phyloP scores from a whole-genome alignment of 2,113 vertebrate species.

The Nannospalax galili region DNA sequence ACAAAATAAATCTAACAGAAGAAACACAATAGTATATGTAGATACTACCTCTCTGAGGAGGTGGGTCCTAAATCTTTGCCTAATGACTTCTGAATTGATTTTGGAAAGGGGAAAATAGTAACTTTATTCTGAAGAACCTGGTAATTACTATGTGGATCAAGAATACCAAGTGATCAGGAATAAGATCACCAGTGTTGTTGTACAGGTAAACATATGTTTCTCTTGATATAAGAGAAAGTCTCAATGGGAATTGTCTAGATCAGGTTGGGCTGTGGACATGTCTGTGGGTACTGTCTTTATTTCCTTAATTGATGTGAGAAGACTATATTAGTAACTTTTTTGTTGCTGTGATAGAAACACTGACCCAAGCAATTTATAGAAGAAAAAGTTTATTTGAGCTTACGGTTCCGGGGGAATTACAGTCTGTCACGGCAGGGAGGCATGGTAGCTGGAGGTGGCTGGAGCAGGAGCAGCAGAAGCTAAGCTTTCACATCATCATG shows the following conservation, averaged over 20 bases:
- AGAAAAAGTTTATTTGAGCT: too few species aligned
- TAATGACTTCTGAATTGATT: conserved; percentile 44
- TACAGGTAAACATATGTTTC: not conserved
- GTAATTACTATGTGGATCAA: not conserved
- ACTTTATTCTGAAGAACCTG: conserved; percentile 25
- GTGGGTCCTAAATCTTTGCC: conserved; percentile 16
- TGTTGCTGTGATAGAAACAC: too few species aligned
- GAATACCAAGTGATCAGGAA: not conserved
- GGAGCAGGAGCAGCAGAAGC: too few species aligned
- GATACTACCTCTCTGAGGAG: not conserved
- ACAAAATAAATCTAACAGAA: conserved; percentile 9
- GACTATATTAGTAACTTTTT: too few species aligned
- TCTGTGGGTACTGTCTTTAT: not conserved
- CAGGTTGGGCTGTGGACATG: not conserved
- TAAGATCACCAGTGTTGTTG: not conserved
- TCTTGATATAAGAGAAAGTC: not conserved
- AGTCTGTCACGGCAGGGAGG: too few species aligned
- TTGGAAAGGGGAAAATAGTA: conserved; percentile 29
- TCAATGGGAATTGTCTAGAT: not conserved
- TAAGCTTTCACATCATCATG: too few species aligned
- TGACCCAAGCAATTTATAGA: too few species aligned
- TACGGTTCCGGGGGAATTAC: too few species aligned
- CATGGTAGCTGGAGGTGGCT: too few species aligned
- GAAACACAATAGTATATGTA: conserved; percentile 30
- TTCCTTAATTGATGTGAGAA: not conserved